Evolutionary conservation across 2,113 vertebrate species (phyloP).

Genomic region (Ginglymostoma cirratum): DNA sequence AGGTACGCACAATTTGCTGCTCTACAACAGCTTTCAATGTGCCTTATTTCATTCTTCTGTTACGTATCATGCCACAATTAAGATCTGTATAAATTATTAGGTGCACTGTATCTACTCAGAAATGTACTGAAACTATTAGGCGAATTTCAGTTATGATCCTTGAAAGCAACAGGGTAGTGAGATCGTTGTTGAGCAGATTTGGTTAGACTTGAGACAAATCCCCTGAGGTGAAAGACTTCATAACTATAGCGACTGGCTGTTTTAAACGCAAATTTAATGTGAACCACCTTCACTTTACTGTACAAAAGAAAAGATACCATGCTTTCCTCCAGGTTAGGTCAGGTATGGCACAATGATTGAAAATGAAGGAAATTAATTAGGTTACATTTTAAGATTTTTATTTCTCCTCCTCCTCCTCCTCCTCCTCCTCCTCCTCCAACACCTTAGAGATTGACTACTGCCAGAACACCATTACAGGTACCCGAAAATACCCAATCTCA

Average conservation of each 20-base stretch:
- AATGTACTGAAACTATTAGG: not conserved
- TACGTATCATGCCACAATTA: not conserved
- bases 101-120: not conserved
- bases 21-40: not conserved
- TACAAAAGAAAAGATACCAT: not conserved
- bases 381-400: not conserved
- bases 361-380: not conserved
- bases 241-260: not conserved
- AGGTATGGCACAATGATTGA: not conserved
- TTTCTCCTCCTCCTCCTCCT: not conserved
- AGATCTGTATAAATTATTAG: not conserved
- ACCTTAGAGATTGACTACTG: not conserved
- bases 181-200: not conserved
- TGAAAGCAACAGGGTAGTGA: not conserved
- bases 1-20: too few species aligned
- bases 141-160: not conserved
- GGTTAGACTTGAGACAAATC: not conserved
- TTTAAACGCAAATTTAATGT: not conserved
- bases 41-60: not conserved
- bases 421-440: too few species aligned
- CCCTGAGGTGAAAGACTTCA: not conserved
- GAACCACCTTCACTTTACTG: not conserved
- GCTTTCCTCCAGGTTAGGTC: not conserved
- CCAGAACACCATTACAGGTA: not conserved
- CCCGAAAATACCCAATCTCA: not conserved